phyloP scores from a whole-genome alignment of 2,888 invertebrate genomes.

The Hirtodrosophila alboralis region DNA sequence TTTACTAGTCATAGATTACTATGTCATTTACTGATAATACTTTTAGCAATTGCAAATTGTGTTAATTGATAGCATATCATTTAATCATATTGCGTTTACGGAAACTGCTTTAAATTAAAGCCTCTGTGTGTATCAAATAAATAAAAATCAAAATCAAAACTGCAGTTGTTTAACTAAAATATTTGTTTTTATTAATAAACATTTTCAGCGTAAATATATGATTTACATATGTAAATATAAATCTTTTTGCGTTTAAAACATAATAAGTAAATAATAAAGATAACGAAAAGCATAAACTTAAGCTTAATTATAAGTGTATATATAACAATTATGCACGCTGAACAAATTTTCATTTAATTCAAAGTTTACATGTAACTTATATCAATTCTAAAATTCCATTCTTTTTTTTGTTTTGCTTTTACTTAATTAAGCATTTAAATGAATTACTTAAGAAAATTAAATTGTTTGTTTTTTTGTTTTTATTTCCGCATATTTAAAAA shows the following conservation, averaged over 20 bases:
- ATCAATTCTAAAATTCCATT: constrained; percentile 15
- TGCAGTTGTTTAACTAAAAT: constrained; percentile 78
- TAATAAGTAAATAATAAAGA: constrained; percentile 77
- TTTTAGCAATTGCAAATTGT: constrained; percentile 38
- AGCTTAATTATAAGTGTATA: constrained; percentile 59
- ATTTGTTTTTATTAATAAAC: constrained; percentile 81
- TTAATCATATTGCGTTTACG: constrained; percentile 15
- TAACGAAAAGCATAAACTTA: constrained; percentile 80
- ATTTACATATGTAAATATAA: constrained; percentile 59
- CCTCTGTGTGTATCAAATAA: constrained; percentile 41
- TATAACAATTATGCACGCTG: constrained; percentile 79
- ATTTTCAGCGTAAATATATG: constrained; percentile 77
- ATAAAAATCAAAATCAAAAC: constrained; percentile 52
- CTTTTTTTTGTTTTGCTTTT: constrained; percentile 17
- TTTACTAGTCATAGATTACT: constrained; percentile 58
- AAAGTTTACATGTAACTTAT: constrained; percentile 53
- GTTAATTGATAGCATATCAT: constrained; percentile 36
- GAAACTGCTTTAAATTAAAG: constrained; percentile 42
- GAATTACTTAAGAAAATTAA: constrained; percentile 44
- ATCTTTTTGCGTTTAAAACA: constrained; percentile 74
- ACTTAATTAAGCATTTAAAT: constrained; percentile 30
- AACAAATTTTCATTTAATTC: constrained; percentile 63
- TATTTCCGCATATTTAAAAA: constrained; percentile 7
- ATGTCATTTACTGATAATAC: constrained; percentile 47
- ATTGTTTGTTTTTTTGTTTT: constrained; percentile 20